phyloP scores from a whole-genome alignment of 2,888 invertebrate genomes.

The Tachina lurida region DNA sequence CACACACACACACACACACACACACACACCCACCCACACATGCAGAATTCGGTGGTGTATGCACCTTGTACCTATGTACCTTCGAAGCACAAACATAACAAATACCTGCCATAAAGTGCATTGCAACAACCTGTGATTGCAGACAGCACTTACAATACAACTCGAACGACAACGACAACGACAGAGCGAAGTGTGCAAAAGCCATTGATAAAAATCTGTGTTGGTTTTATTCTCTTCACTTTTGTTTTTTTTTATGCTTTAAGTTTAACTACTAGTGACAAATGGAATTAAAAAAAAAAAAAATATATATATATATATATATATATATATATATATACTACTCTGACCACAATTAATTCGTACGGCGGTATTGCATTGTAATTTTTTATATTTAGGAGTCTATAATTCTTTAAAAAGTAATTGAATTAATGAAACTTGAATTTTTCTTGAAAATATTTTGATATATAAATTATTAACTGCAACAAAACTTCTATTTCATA shows the following conservation, averaged over 20 bases:
- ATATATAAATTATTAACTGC: no score
- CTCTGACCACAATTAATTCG: no score
- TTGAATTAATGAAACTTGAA: no score
- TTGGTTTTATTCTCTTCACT: neutral
- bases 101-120: constrained; percentile 32
- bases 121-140: constrained; percentile 44
- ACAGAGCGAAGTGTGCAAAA: neutral
- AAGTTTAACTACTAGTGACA: constrained; percentile 15
- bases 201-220: constrained; percentile 25
- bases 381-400: no score
- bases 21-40: constrained; percentile 6
- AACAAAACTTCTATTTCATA: no score
- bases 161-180: neutral
- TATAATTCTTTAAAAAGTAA: no score
- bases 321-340: no score
- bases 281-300: constrained; percentile 16
- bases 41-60: constrained; percentile 1
- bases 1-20: constrained; percentile 28
- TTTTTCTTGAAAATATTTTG: no score
- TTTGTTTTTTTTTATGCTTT: neutral
- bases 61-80: no score
- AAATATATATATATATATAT: no score
- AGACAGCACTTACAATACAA: neutral
- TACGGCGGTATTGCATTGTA: no score
- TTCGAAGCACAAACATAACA: constrained; percentile 27